These are phyloP conservation scores for Alethe diademata DNA, from an alignment of 2,113 vertebrate genomes.

Conservation along the genomic window DNA sequence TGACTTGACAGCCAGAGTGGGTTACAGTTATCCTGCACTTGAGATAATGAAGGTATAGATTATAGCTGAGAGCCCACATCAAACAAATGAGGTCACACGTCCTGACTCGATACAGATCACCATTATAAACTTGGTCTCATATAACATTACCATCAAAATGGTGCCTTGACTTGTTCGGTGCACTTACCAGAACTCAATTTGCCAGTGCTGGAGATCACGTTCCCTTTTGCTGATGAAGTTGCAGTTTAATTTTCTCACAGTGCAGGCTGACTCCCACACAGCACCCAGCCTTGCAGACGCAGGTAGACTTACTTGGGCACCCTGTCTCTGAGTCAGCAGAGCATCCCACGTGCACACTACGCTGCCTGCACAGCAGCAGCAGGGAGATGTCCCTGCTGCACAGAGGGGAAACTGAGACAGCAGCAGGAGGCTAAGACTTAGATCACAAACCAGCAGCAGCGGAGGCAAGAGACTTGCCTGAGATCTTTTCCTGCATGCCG, in stretches of 20 bases:
- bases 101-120: not conserved
- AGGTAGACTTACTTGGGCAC: not conserved
- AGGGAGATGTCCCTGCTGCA: not conserved
- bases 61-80: not conserved
- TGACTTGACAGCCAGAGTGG: not conserved
- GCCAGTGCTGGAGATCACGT: not conserved
- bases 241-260: not conserved
- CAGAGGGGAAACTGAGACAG: not conserved
- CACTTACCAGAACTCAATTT: conserved; percentile 5
- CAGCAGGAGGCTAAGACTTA: not conserved
- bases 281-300: not conserved
- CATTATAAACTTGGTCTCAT: not conserved
- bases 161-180: not conserved
- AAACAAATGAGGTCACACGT: not conserved
- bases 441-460: not conserved
- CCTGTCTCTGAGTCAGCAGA: not conserved
- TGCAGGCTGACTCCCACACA: fast-evolving
- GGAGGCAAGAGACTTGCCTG: not conserved
- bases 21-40: not conserved
- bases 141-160: not conserved
- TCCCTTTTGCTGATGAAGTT: not conserved
- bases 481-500: not conserved
- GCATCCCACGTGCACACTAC: not conserved
- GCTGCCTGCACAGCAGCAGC: not conserved
- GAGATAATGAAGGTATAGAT: conserved; percentile 20